These are phyloP conservation scores for Branchipolynoe longqiensis DNA, from an alignment of 2,888 invertebrate genomes.

Conservation along the genomic window DNA sequence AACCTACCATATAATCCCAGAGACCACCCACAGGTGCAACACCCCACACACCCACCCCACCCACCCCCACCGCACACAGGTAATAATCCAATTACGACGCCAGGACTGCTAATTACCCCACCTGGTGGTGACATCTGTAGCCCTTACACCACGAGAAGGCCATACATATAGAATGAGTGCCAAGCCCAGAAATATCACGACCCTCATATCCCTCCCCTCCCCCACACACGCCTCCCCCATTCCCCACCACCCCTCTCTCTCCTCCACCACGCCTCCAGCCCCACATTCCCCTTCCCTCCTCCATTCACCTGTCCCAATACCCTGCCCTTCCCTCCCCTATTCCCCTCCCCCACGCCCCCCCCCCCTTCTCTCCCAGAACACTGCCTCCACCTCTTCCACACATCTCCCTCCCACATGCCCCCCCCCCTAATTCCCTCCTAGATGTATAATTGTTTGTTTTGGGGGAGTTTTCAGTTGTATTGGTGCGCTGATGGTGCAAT, in stretches of 20 bases:
- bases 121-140: constrained; percentile 27
- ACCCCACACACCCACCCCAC: not conserved
- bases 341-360: not conserved
- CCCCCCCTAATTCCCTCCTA: not conserved
- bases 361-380: not conserved
- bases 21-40: too few relatives aligned
- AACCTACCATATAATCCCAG: too few relatives aligned
- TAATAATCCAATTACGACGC: constrained; percentile 38
- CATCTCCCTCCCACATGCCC: not conserved
- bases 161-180: too few relatives aligned
- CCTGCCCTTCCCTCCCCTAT: not conserved
- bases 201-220: not conserved
- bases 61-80: too few relatives aligned
- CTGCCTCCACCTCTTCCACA: not conserved
- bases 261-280: not conserved
- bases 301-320: not conserved
- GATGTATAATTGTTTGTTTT: too few relatives aligned
- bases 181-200: too few relatives aligned
- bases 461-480: too few relatives aligned
- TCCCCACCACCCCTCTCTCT: too few relatives aligned
- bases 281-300: not conserved
- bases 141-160: not conserved
- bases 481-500: too few relatives aligned
- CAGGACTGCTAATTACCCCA: not conserved
- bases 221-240: not conserved